Conservation (phyloP, 2,797 vertebrate species). For the Malacoraja senta region DNA sequence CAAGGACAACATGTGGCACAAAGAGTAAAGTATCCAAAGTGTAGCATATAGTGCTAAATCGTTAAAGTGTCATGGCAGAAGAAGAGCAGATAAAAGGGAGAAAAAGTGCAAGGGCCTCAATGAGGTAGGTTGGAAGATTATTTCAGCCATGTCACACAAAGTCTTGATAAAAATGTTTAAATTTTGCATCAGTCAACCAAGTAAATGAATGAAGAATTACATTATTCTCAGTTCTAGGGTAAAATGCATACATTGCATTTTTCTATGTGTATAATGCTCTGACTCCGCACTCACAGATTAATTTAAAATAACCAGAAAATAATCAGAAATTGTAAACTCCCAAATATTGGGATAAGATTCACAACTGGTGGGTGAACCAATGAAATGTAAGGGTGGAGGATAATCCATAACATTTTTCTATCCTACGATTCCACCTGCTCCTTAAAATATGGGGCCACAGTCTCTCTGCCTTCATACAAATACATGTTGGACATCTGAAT, state of each 20-base stretch:
- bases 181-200: background rate
- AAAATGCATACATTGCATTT: background rate
- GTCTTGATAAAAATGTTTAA: background rate
- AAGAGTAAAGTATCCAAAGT: too few relatives aligned
- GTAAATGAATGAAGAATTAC: background rate
- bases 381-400: too few relatives aligned
- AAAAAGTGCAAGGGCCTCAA: too few relatives aligned
- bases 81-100: too few relatives aligned
- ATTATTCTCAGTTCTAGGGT: background rate
- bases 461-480: too few relatives aligned
- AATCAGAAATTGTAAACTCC: too few relatives aligned
- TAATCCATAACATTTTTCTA: too few relatives aligned
- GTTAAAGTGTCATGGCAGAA: too few relatives aligned
- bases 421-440: background rate
- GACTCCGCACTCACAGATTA: background rate
- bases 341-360: background rate
- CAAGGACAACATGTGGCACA: too few relatives aligned
- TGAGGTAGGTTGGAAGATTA: too few relatives aligned
- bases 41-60: too few relatives aligned
- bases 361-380: too few relatives aligned
- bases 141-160: background rate
- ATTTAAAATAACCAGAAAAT: background rate
- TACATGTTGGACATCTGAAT: background rate
- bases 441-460: background rate
- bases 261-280: background rate